Percentiles rank a stretch among this genome's conserved stretches.
These are phyloP conservation scores for Dendronephthya gigantea DNA, from an alignment of 64 coral and sea anemone species.

Conservation along the genomic window DNA sequence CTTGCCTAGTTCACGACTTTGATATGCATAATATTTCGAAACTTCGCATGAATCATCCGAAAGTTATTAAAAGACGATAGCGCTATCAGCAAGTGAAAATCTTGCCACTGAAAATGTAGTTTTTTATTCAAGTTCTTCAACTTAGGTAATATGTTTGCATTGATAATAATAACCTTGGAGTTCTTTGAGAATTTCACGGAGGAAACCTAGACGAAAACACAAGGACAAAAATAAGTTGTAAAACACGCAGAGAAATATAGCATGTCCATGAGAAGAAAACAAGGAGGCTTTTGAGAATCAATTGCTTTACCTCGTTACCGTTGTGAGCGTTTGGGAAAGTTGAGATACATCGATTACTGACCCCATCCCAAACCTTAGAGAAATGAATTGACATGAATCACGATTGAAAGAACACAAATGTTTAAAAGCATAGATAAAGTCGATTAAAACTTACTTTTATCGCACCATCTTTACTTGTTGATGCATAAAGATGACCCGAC, in stretches of 20 bases:
- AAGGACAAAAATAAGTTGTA: neutral
- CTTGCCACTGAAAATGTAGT: neutral
- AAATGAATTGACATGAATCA: too few relatives aligned
- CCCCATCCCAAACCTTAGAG: slow-evolving; percentile 84
- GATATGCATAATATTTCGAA: too few relatives aligned
- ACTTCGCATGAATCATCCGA: too few relatives aligned
- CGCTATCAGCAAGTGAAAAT: too few relatives aligned
- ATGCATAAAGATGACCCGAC: slow-evolving; percentile 79
- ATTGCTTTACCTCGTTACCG: slow-evolving; percentile 50
- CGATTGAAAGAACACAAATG: neutral
- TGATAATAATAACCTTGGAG: slow-evolving; percentile 52
- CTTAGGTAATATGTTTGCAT: too few relatives aligned
- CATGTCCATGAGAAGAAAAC: neutral
- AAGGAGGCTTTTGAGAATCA: neutral
- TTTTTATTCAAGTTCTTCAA: too few relatives aligned
- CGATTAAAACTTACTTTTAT: slow-evolving; percentile 52
- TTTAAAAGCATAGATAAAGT: neutral
- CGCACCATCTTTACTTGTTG: slow-evolving; percentile 80
- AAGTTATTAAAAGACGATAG: too few relatives aligned
- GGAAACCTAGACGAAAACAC: slow-evolving; percentile 48
- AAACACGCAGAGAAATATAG: neutral
- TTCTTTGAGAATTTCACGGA: slow-evolving; percentile 82
- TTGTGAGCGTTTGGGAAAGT: slow-evolving; percentile 91
- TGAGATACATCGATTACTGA: slow-evolving; percentile 78
- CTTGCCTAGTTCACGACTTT: too few relatives aligned